Percentiles rank a stretch among this genome's conserved stretches.
Conservation (phyloP, 2,888 invertebrate species). For the Drosophila subsilvestris region DNA sequence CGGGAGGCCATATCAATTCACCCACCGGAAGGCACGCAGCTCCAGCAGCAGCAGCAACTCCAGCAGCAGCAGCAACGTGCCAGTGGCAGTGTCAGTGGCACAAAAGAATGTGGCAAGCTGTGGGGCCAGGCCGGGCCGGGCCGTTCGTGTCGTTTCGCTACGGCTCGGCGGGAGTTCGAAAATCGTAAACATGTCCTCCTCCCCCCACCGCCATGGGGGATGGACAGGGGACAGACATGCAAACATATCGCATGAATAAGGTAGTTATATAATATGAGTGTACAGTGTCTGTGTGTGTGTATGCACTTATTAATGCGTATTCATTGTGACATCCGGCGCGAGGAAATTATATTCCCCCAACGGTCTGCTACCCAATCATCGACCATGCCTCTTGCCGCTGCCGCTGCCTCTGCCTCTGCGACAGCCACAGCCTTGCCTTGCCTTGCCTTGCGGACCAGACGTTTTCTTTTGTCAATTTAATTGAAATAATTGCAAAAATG, state of each 20-base stretch:
- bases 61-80: constrained; percentile 2
- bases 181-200: constrained; percentile 49
- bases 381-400: background rate
- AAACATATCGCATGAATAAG: constrained; percentile 31
- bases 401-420: background rate
- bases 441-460: constrained; percentile 40
- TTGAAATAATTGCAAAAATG: constrained; percentile 79
- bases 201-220: background rate
- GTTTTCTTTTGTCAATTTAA: constrained; percentile 72
- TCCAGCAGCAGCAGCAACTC: constrained; percentile 26
- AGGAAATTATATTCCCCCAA: constrained; percentile 76
- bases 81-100: constrained; percentile 1
- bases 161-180: constrained; percentile 48
- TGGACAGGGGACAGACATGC: background rate
- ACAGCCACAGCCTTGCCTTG: constrained; percentile 20
- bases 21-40: constrained; percentile 68
- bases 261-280: constrained; percentile 16
- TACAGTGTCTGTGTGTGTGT: constrained; percentile 26
- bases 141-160: constrained; percentile 15
- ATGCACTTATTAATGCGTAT: constrained; percentile 78
- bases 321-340: constrained; percentile 80
- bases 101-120: constrained; percentile 23
- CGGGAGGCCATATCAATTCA: constrained; percentile 72
- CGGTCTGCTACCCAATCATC: constrained; percentile 7
- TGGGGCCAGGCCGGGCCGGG: too few relatives aligned